phyloP scores from a whole-genome alignment of 2,888 invertebrate genomes.

The Heliconius charithonia region DNA sequence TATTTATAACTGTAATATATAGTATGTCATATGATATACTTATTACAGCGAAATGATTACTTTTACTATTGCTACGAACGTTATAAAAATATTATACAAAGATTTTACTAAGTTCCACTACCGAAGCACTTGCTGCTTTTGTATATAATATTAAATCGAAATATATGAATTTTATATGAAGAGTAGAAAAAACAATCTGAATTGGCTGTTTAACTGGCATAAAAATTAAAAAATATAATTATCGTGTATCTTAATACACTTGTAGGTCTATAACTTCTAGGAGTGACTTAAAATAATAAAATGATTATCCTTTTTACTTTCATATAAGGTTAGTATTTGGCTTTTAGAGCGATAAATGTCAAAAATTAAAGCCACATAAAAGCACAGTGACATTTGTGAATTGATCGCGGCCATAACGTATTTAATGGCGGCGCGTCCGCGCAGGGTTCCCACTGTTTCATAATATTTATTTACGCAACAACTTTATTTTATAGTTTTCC shows the following conservation, averaged over 20 bases:
- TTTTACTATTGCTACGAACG: too few relatives aligned
- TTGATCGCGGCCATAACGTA: constrained; percentile 74
- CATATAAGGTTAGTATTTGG: constrained; percentile 49
- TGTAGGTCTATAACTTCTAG: neutral
- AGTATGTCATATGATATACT: too few relatives aligned
- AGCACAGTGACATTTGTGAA: constrained; percentile 71
- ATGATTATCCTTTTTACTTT: constrained; percentile 33
- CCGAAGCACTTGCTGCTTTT: neutral
- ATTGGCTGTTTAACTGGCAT: neutral
- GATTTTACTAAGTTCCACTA: too few relatives aligned
- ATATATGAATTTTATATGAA: neutral
- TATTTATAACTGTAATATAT: too few relatives aligned
- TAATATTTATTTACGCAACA: constrained; percentile 70
- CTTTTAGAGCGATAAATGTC: constrained; percentile 65
- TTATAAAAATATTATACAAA: too few relatives aligned
- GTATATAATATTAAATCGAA: neutral
- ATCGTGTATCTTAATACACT: neutral
- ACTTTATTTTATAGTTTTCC: constrained; percentile 76
- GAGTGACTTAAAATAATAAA: constrained; percentile 23
- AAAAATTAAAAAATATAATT: neutral
- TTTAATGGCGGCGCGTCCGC: constrained; percentile 70
- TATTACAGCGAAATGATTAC: too few relatives aligned
- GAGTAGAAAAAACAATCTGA: neutral
- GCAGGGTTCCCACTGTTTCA: constrained; percentile 66
- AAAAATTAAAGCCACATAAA: constrained; percentile 71